These are phyloP conservation scores for Empidonax alnorum DNA, from an alignment of 2,113 vertebrate species.

Conservation along the genomic window DNA sequence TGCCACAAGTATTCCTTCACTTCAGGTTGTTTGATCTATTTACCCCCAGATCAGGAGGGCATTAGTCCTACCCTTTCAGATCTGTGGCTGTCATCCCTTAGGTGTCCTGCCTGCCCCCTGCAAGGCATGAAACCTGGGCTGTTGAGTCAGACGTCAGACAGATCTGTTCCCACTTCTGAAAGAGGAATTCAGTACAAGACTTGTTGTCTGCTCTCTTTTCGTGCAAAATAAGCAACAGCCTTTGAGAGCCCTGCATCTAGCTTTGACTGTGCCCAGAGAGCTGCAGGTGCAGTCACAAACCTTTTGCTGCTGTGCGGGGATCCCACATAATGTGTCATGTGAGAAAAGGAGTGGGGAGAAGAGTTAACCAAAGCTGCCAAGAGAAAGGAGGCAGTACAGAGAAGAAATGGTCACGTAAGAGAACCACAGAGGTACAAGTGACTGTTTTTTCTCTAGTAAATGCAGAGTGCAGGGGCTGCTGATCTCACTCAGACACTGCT, in stretches of 20 bases:
- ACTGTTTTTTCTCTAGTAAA: neutral
- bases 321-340: neutral
- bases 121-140: neutral
- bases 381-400: neutral
- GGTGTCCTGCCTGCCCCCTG: neutral
- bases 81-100: neutral
- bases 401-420: neutral
- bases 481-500: neutral
- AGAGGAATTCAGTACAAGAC: neutral
- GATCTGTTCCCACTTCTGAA: neutral
- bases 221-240: neutral
- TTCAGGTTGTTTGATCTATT: neutral
- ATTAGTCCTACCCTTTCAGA: neutral
- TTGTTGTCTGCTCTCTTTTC: neutral
- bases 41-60: rapidly evolving
- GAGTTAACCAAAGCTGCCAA: neutral
- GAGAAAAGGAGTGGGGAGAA: neutral
- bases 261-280: neutral
- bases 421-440: neutral
- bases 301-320: neutral
- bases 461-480: neutral
- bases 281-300: neutral
- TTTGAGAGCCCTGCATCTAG: neutral
- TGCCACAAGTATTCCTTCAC: neutral
- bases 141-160: neutral